Conservation (phyloP, 2,797 vertebrate genomes). For the Characodon lateralis region DNA sequence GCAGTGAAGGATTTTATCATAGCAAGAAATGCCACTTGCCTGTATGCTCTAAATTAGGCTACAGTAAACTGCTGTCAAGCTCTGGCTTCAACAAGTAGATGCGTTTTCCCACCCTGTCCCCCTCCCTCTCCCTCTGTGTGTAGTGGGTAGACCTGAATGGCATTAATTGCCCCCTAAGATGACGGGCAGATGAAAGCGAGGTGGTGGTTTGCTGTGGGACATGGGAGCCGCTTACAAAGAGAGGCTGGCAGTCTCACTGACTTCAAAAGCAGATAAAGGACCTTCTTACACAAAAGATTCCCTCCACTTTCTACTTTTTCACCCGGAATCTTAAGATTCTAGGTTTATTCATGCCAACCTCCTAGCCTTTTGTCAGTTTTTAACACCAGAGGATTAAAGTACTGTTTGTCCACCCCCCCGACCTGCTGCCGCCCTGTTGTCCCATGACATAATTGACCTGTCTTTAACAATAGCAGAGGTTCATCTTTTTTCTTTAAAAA, state of each 20-base stretch:
- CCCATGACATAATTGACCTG: conserved; percentile 61
- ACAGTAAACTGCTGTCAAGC: conserved; percentile 62
- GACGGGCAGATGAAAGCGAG: conserved; percentile 77
- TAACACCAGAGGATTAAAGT: conserved; percentile 76
- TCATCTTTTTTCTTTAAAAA: conserved; percentile 57
- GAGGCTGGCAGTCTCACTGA: conserved; percentile 75
- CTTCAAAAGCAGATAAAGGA: conserved; percentile 81
- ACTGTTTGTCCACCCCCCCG: conserved; percentile 63
- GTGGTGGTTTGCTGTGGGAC: conserved; percentile 70
- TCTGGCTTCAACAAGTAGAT: conserved; percentile 56
- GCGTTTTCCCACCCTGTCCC: conserved; percentile 35
- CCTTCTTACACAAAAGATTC: conserved; percentile 71
- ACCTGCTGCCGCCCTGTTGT: conserved; percentile 62
- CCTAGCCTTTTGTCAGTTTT: conserved; percentile 67
- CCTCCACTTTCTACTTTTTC: conserved; percentile 22
- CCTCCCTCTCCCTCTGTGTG: conserved; percentile 17
- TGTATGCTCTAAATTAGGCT: conserved; percentile 52
- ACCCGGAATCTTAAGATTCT: conserved; percentile 74
- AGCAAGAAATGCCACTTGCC: conserved; percentile 40
- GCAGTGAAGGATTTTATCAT: conserved; percentile 29
- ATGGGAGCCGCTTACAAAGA: conserved; percentile 66
- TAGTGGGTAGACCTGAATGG: conserved; percentile 68
- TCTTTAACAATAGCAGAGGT: conserved; percentile 61
- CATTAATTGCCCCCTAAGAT: conserved; percentile 80
- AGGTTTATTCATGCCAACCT: conserved; percentile 69